Evolutionary conservation across 2,113 vertebrate species (phyloP).

Genomic region (Natator depressus): DNA sequence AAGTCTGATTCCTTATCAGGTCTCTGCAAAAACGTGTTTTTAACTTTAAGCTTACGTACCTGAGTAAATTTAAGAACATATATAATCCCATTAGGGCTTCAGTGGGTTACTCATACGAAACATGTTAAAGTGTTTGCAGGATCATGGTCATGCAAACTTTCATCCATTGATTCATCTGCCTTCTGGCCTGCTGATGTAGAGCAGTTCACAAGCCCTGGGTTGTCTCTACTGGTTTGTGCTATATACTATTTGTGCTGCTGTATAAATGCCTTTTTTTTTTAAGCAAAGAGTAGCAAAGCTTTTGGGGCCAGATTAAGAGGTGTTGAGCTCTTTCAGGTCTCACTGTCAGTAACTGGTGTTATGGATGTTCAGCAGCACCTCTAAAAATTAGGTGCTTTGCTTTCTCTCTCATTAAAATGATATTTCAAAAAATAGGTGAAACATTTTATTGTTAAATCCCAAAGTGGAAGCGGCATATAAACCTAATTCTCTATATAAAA

Average conservation of each 20-base stretch:
- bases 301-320: neutral
- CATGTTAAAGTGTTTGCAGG: accelerated
- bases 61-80: accelerated
- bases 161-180: neutral
- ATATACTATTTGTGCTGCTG: accelerated
- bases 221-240: accelerated
- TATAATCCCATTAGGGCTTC: accelerated
- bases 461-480: neutral
- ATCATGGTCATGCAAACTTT: neutral
- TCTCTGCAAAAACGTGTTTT: accelerated
- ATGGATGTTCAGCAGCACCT: accelerated
- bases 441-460: neutral
- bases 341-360: neutral
- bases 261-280: accelerated
- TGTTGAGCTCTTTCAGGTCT: accelerated
- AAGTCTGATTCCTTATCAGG: neutral
- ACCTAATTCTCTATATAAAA: neutral
- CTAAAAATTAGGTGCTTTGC: neutral
- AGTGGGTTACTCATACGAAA: accelerated
- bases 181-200: accelerated
- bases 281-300: neutral
- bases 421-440: neutral
- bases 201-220: accelerated
- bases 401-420: neutral
- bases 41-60: neutral